Evolutionary conservation across 2,113 vertebrate genomes (phyloP), one percentile per base, ranked within the genome.

Genomic region (Oncorhynchus mykiss): DNA sequence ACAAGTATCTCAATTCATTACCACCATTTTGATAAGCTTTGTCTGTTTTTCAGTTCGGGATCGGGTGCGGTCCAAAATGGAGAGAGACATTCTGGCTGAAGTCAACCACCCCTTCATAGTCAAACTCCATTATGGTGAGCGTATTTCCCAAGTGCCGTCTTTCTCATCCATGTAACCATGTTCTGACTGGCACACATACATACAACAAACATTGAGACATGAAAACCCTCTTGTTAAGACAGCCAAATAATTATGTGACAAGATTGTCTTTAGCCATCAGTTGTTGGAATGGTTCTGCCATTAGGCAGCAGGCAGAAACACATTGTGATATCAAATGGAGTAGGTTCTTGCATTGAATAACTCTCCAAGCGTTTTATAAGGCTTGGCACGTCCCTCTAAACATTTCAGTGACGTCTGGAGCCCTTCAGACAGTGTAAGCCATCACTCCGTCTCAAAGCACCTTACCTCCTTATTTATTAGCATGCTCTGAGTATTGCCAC

Each of bases 21-120:
- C 3, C 64, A 66, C 64, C 0, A 66, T 29, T 66, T 27, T 66
- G 12, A 66, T 66, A 27, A 25, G 16, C 3, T 54, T 54, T 29
- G n/a, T 70, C 12, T 68, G 39, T 75, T 62, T 60, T 25, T 78
- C 72, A 99, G 97, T 99, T 72, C 95, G 97, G 24, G 97, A 99
- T 91, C 93, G 97, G 3, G 96, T 98, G 31, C 89, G 97, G 22
- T 98, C 97, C 0, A 98, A 98, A 91, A 98, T 99, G 97, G 97
- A 99, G 82, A 95, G 97, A 86, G 97, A 99, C 82, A 99, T 99
- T 86, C 90, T 99, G 85, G 97, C 96, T 13, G 97, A 99, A 92
- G 97, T 99, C 82, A 98, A 96, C 82, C 97, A 99, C 84, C 97
- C 97, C 9, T 99, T 98, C 89, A 99, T 99, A 76, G 97, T 99